Evolutionary conservation across 1,140 invertebrate genomes (phyloP), one percentile per base, ranked within the genome.

Genomic region (Drosophila tropicalis): DNA sequence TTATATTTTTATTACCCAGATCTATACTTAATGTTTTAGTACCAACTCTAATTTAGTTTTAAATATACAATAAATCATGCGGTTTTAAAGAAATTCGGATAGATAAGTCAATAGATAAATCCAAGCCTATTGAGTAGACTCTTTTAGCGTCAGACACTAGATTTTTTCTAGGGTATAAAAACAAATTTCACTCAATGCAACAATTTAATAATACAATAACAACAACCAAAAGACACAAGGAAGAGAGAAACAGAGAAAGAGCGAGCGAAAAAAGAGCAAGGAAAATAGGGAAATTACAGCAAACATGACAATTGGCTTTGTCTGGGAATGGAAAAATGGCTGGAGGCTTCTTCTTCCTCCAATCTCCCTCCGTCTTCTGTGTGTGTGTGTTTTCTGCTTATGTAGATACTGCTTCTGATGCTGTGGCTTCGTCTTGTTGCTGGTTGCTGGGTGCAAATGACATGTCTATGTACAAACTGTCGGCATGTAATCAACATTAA

Each of bases 401-500:
- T 51, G 44, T 51, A 47, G 44, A 47, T 47, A 47, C 44, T 47
- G 25, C 22, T 55, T 29, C 25, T 56, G 19, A 25, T 17, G 17
- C 17, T 51, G 44, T n/a, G 17, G 44, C 44, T 51, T 17, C 44
- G 17, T 51, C 44, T 51, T 36, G 65, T 22, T 54, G 22, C 60
- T 63, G 60, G 51, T 61, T 60, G 17, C 62, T 66, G 51, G 64
- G 71, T 83, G 83, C 58, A 71, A 73, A 74, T 83, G 83, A 86
- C 83, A 83, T 79, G 76, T 87, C 79, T 77, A 73, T 86, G 79
- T 76, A 79, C 69, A 83, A 76, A 81, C 57, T 72, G 82, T 79
- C 83, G 65, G 78, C 82, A 79, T 78, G 70, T 75, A 79, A 86
- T 82, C 76, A 87, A 89, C 83, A 89, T 83, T 79, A 79, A 87